Evolutionary conservation across 2,888 invertebrate species (phyloP), one percentile per base, ranked within the genome.

Genomic region (Vannuccia rotundouncinata): DNA sequence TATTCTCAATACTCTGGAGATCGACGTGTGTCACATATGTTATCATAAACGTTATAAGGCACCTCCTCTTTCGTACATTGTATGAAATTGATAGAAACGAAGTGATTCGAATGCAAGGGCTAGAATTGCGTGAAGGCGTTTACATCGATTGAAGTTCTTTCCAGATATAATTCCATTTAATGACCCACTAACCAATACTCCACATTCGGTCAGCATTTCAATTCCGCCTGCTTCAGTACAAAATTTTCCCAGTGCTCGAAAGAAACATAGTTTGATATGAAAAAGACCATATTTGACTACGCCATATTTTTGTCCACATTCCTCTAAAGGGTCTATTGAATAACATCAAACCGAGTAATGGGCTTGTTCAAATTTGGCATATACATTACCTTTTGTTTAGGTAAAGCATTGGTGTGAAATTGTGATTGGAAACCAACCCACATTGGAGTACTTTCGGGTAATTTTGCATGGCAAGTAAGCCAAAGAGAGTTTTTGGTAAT

Each of bases 201-300:
- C 81, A 73, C 76, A 31, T 10, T 83, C 83, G 77, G 80, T 82
- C 1, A 83, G 77, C 27, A 83, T 80, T 25, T 82, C 28, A 17
- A 82, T 78, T 0, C 82, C 82, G 1, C 82, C 83, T 29, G 83
- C 83, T 10, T 78, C 82, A n/a, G 82, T 81, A n/a, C 83, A 73
- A 29, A 83, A 28, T 31, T 81, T 79, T 10, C 83, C 83, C 31
- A 84, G 25, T 2, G 82, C 82, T 25, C 77, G 81, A 77, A 82
- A 82, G 27, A 82, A 83, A 30, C 82, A 82, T 74, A 83, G 66
- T 1, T 76, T 27, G 5, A 83, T 82, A 31, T 84, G 82, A 60
- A 83, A 84, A 10, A 81, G 59, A 10, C 83, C 83, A 25, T 81
- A 83, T 28, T 74, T 81, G 0, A 83, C 81, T 2, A 31, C 28